Conservation (phyloP, 1,140 invertebrate species). For the Pemphigus obesinymphae region DNA sequence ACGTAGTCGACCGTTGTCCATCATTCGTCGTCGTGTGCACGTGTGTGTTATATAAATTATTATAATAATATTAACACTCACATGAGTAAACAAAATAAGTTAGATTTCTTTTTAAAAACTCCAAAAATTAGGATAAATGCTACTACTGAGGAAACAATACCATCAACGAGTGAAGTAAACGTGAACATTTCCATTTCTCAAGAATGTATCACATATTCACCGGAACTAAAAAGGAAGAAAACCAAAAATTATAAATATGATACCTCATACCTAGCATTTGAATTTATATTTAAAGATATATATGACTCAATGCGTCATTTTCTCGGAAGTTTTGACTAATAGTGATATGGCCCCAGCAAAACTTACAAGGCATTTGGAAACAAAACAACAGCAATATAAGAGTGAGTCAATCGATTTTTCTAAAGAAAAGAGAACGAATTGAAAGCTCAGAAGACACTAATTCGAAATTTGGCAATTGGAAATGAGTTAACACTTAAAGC, state of each 20-base stretch:
- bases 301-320: constrained; percentile 41
- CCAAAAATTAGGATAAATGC: neutral
- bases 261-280: constrained; percentile 23
- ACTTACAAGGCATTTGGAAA: constrained; percentile 41
- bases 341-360: constrained; percentile 35
- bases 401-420: neutral
- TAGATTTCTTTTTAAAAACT: constrained; percentile 3
- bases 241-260: constrained; percentile 24
- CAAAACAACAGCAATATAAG: constrained; percentile 22
- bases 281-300: constrained; percentile 32
- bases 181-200: too few species aligned
- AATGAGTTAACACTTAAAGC: constrained; percentile 44
- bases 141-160: neutral
- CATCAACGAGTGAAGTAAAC: neutral
- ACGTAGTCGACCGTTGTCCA: constrained; percentile 4
- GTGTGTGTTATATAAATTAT: neutral
- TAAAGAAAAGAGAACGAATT: constrained; percentile 41
- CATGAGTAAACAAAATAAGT: neutral
- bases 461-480: constrained; percentile 38
- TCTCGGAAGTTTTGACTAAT: constrained; percentile 30
- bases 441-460: constrained; percentile 46
- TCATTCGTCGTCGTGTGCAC: neutral
- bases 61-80: neutral
- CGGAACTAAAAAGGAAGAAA: neutral
- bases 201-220: neutral